Evolutionary conservation across 2,113 vertebrate species (phyloP).

Genomic region (Dipodomys ordii): DNA sequence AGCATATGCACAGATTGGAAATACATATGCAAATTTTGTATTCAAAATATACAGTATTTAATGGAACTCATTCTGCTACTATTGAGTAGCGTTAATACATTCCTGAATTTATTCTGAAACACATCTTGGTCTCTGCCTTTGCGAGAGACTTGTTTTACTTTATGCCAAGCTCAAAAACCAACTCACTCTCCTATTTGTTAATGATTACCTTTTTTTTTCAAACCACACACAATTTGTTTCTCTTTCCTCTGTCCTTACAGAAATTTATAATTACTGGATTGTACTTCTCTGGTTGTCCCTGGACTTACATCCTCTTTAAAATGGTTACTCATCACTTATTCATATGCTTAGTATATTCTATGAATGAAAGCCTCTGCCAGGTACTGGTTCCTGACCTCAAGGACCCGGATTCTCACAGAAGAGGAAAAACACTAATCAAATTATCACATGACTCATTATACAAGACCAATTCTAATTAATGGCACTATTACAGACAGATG

Average conservation of each 20-base stretch:
- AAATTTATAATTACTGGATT: background rate
- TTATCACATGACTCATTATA: conserved; percentile 5
- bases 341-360: background rate
- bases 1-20: background rate
- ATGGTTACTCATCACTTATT: background rate
- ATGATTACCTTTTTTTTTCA: background rate
- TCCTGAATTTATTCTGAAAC: conserved; percentile 16
- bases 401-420: background rate
- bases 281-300: background rate
- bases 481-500: background rate
- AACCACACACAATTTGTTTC: background rate
- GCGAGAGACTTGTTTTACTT: background rate
- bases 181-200: background rate
- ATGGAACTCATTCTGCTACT: background rate
- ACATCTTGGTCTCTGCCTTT: background rate
- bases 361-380: background rate
- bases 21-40: background rate
- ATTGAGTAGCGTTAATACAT: background rate
- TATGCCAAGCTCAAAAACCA: background rate
- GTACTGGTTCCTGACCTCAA: background rate
- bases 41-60: background rate
- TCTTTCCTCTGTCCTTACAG: background rate
- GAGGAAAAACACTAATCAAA: background rate
- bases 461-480: conserved; percentile 31
- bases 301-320: conserved; percentile 19